These are phyloP conservation scores for Spea hammondii DNA, from an alignment of 2,797 vertebrate genomes.

Conservation along the genomic window DNA sequence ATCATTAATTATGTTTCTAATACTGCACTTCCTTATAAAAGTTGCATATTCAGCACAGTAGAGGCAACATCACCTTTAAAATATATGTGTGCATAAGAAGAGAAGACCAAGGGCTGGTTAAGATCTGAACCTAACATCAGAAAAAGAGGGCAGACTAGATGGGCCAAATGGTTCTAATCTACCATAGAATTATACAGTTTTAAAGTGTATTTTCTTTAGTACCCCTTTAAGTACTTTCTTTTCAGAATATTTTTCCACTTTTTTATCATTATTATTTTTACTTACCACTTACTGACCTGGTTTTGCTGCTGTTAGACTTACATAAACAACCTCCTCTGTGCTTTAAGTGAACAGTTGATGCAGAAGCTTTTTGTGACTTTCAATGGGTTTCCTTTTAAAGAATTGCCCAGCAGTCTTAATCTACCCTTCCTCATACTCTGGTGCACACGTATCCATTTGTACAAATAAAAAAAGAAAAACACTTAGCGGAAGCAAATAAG, in stretches of 20 bases:
- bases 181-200: too few relatives aligned
- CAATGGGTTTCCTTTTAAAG: neutral
- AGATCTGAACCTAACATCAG: too few relatives aligned
- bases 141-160: too few relatives aligned
- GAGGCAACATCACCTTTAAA: too few relatives aligned
- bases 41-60: too few relatives aligned
- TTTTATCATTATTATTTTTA: neutral
- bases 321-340: conserved; percentile 10
- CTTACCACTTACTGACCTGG: conserved; percentile 4
- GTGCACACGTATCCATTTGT: neutral
- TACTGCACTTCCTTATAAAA: too few relatives aligned
- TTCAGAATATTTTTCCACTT: neutral
- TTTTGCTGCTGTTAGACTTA: conserved; percentile 12
- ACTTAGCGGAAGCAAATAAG: neutral
- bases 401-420: conserved; percentile 1
- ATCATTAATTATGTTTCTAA: too few relatives aligned
- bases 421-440: neutral
- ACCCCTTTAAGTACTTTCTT: too few relatives aligned
- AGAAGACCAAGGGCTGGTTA: too few relatives aligned
- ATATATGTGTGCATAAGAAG: too few relatives aligned
- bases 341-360: conserved; percentile 7
- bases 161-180: too few relatives aligned
- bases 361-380: conserved; percentile 20
- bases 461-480: conserved; percentile 3
- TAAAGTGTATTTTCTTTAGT: too few relatives aligned